Percentiles rank a stretch among this genome's conserved stretches.
These are phyloP conservation scores for Salvelinus fontinalis DNA, from an alignment of 2,113 vertebrate genomes.

Conservation along the genomic window DNA sequence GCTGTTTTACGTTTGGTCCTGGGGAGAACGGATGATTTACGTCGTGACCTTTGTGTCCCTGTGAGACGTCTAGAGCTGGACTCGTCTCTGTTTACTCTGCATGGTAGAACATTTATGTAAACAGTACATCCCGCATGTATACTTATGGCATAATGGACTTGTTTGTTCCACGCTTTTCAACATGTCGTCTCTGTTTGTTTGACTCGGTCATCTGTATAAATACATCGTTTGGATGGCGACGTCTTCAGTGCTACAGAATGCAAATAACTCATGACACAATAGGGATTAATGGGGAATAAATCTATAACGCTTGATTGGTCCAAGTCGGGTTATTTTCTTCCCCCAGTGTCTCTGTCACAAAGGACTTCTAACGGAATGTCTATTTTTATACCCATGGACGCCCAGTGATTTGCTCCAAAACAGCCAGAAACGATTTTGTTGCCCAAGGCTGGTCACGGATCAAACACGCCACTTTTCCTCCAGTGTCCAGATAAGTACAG, in stretches of 20 bases:
- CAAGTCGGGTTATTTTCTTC: too few species aligned
- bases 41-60: constrained; percentile 42
- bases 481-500: too few species aligned
- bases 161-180: constrained; percentile 44
- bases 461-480: too few species aligned
- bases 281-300: too few species aligned
- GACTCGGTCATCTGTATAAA: constrained; percentile 15
- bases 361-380: too few species aligned
- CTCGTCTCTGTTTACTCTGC: constrained; percentile 64
- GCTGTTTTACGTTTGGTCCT: constrained; percentile 43
- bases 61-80: constrained; percentile 40
- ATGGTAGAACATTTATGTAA: constrained; percentile 51
- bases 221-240: constrained; percentile 17
- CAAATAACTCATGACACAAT: constrained; percentile 1
- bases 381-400: too few species aligned
- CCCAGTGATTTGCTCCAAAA: too few species aligned
- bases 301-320: background rate
- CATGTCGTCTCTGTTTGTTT: constrained; percentile 35
- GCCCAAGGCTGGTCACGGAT: too few species aligned
- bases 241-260: constrained; percentile 20
- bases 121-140: constrained; percentile 41
- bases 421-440: too few species aligned
- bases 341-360: too few species aligned
- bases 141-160: constrained; percentile 33
- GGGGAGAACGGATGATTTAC: constrained; percentile 31